phyloP scores from a whole-genome alignment of 2,113 vertebrate genomes.

The Actenoides hombroni region DNA sequence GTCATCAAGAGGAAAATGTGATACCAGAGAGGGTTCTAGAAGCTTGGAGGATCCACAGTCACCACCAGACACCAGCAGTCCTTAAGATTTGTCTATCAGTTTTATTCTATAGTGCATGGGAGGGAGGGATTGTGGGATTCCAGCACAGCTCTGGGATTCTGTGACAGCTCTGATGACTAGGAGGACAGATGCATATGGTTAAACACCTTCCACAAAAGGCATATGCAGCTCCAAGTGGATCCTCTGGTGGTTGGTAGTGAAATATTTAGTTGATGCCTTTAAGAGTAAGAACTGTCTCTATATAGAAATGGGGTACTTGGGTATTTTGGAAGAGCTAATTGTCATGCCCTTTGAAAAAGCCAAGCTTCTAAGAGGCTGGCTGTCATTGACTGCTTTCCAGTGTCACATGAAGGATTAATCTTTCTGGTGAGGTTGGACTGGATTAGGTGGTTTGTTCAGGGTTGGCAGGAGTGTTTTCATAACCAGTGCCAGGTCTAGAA shows the following conservation, averaged over 20 bases:
- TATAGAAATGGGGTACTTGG: not conserved
- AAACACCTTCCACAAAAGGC: not conserved
- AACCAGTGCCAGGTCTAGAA: not conserved
- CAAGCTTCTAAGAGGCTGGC: not conserved
- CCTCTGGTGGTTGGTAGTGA: not conserved
- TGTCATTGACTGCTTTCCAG: not conserved
- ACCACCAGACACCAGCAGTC: not conserved
- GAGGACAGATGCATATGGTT: not conserved
- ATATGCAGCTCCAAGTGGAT: not conserved
- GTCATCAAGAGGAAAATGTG: not conserved
- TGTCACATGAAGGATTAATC: not conserved
- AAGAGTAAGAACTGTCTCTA: not conserved
- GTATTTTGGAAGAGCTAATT: not conserved
- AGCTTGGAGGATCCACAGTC: not conserved
- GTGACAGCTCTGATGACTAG: not conserved
- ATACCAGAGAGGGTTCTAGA: not conserved
- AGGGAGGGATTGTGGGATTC: not conserved
- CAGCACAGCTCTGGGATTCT: not conserved
- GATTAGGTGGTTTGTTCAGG: slow-evolving; percentile 8
- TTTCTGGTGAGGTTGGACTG: not conserved
- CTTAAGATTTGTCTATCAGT: not conserved
- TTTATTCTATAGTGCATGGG: not conserved
- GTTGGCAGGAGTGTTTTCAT: not conserved
- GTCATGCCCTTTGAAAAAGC: not conserved
- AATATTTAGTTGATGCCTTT: not conserved